Evolutionary conservation across 2,888 invertebrate species (phyloP).

Genomic region (Sarcophaga carnaria): DNA sequence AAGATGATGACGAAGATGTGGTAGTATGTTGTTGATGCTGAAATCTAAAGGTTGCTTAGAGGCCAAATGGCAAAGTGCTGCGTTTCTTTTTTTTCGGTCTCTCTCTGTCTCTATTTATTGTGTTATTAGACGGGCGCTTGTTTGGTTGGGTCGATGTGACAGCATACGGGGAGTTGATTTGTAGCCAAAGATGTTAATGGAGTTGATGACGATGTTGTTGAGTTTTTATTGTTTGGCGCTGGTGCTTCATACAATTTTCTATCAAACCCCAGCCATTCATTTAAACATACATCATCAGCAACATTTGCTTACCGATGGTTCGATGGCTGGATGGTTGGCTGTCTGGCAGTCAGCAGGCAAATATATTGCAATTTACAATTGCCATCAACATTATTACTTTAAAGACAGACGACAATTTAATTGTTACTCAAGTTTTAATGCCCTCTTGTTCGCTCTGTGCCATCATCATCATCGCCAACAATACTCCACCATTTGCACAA

Average conservation of each 20-base stretch:
- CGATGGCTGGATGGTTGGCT: no score
- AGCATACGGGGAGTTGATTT: conserved; percentile 21
- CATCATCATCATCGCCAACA: background rate
- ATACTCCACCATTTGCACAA: conserved; percentile 6
- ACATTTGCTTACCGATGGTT: background rate
- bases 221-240: conserved; percentile 33
- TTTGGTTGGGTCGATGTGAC: conserved; percentile 15
- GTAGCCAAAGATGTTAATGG: conserved; percentile 58
- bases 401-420: conserved; percentile 62
- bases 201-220: conserved; percentile 60
- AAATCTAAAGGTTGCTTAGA: conserved; percentile 67
- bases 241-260: conserved; percentile 24
- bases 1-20: background rate
- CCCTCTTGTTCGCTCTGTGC: conserved; percentile 21
- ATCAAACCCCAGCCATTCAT: conserved; percentile 8
- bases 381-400: conserved; percentile 13
- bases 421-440: conserved; percentile 64
- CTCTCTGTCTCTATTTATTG: background rate
- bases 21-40: conserved; percentile 49
- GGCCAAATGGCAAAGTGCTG: conserved; percentile 67
- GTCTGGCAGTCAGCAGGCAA: background rate
- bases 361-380: background rate
- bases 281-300: conserved; percentile 48
- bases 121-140: background rate
- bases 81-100: background rate